Conservation (phyloP, 2,888 invertebrate genomes). For the Helicoverpa assulta region DNA sequence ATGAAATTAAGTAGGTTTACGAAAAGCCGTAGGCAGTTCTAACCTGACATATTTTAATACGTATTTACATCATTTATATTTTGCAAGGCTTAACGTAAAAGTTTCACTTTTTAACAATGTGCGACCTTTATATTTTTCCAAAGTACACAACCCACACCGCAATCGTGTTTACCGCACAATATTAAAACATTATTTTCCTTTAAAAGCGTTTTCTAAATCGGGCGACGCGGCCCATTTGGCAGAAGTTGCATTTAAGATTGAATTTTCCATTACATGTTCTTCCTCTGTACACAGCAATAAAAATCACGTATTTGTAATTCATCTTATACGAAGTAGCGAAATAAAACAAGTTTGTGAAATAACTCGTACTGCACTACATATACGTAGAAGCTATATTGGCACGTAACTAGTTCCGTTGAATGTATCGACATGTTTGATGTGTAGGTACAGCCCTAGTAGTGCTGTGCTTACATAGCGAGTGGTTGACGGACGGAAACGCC, state of each 20-base stretch:
- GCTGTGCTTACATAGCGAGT: slow-evolving; percentile 62
- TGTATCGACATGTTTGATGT: slow-evolving; percentile 32
- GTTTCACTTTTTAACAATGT: slow-evolving; percentile 52
- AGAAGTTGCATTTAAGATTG: slow-evolving; percentile 46
- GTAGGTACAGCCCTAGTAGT: slow-evolving; percentile 24
- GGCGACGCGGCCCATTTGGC: slow-evolving; percentile 40
- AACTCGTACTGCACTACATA: slow-evolving; percentile 8
- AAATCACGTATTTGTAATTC: slow-evolving; percentile 54
- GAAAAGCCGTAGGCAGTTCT: slow-evolving; percentile 18
- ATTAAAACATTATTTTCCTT: slow-evolving; percentile 54
- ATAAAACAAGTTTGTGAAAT: slow-evolving; percentile 27
- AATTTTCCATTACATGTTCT: slow-evolving; percentile 50
- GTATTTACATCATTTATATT: slow-evolving; percentile 46
- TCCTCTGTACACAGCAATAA: slow-evolving; percentile 35
- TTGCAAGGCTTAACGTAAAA: slow-evolving; percentile 39
- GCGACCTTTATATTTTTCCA: slow-evolving; percentile 51
- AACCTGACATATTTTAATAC: slow-evolving; percentile 25
- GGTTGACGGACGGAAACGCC: slow-evolving; percentile 62
- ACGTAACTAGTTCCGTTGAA: slow-evolving; percentile 17
- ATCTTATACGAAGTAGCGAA: slow-evolving; percentile 19
- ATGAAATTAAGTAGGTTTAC: slow-evolving; percentile 19
- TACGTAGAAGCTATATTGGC: slow-evolving; percentile 11
- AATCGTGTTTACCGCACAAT: slow-evolving; percentile 46
- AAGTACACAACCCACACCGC: slow-evolving; percentile 53
- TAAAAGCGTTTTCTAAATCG: slow-evolving; percentile 35